A percentile compares a stretch with the other conserved stretches of the same genome.
phyloP scores from a whole-genome alignment of 1,140 invertebrate species.

The Ceratina calcarata region DNA sequence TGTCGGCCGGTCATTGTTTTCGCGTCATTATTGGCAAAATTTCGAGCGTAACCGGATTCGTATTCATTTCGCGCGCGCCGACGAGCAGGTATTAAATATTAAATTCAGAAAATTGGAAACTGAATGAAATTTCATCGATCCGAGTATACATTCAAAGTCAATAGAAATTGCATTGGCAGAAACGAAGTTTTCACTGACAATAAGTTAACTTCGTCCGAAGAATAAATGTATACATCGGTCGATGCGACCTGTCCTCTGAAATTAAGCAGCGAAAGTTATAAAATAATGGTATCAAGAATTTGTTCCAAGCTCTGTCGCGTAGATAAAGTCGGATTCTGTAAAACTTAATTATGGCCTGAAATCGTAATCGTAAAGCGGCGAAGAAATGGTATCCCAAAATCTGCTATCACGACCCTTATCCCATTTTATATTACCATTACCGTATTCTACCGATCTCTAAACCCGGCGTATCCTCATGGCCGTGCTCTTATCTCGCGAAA shows the following conservation, averaged over 20 bases:
- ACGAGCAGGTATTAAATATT: not conserved
- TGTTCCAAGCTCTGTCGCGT: no score
- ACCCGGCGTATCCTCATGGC: not conserved
- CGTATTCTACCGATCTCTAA: constrained; percentile 8
- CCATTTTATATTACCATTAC: constrained; percentile 11
- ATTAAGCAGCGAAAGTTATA: no score
- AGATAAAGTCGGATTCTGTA: no score
- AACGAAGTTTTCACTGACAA: not conserved
- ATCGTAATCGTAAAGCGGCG: not conserved
- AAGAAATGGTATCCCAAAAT: not conserved
- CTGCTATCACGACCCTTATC: not conserved
- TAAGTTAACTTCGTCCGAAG: not conserved
- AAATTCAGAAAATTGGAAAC: constrained; percentile 12
- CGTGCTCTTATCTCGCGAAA: constrained; percentile 6
- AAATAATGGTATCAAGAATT: no score
- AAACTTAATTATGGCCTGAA: not conserved
- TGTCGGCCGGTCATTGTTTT: constrained; percentile 3
- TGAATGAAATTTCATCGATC: constrained; percentile 6
- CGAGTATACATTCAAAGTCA: not conserved
- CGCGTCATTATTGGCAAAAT: constrained; percentile 22
- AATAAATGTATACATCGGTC: no score
- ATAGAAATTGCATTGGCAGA: not conserved
- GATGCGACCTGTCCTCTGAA: no score
- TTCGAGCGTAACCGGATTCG: constrained; percentile 4
- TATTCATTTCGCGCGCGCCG: not conserved